Evolutionary conservation across 1,140 invertebrate species (phyloP), one percentile per base, ranked within the genome.

Genomic region (Popillia japonica): DNA sequence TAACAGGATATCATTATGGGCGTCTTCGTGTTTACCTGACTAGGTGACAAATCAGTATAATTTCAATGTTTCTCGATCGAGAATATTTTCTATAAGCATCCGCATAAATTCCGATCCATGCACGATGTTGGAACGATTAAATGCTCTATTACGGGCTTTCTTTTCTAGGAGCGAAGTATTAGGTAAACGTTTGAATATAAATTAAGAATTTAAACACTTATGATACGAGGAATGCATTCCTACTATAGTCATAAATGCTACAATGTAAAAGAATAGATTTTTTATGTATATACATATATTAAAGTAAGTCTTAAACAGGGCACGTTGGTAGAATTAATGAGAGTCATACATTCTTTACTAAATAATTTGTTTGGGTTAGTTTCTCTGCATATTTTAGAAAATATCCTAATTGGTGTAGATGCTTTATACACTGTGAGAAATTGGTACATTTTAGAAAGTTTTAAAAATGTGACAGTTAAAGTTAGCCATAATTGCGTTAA

Each of bases 1-100:
- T 55, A 55, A 55, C 48, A 55, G 48, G 48, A 55, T 55, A 55
- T 55, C 17, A 55, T 55, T 55, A 55, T 55, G 48, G 48, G 48
- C 48, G 48, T 55, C 48, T 55, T 55, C 6, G 48, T 55, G 14
- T 55, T 55, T 55, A 55, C 48, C 48, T 55, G 48, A 55, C 48
- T 55, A 55, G 48, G 48, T 55, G 48, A 55, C 48, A 55, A 55
- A 55, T 55, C 48, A 55, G 48, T 55, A 34, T 34, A n/a, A 55
- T 55, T 55, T 55, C 44, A 48, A 48, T 48, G 44, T 48, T 48
- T 48, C 44, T 48, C 48, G 48, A 55, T 55, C 48, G 48, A 17
- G 17, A n/a, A n/a, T 55, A 17, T 55, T 55, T 55, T 55, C 48
- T 34, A 55, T 55, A 55, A n/a, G 48, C 17, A 55, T 55, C 48